Evolutionary conservation across 2,113 vertebrate species (phyloP).

Genomic region (Notothenia rossii): DNA sequence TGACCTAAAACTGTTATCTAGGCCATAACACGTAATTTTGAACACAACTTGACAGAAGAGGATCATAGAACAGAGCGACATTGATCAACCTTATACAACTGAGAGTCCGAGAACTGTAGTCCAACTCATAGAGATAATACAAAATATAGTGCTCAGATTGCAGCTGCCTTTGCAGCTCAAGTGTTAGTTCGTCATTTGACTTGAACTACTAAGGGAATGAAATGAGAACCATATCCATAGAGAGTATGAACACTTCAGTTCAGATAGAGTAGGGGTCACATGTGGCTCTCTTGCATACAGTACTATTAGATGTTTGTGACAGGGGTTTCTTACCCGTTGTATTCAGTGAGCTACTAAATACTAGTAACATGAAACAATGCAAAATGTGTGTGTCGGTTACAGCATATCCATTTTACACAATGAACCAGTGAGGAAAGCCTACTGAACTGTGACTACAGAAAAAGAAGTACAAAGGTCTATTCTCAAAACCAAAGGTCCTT

Average conservation of each 20-base stretch:
- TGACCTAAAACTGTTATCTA: slow-evolving; percentile 14
- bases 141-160: slow-evolving; percentile 39
- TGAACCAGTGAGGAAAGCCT: slow-evolving; percentile 21
- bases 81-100: slow-evolving; percentile 17
- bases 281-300: slow-evolving; percentile 52
- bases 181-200: slow-evolving; percentile 25
- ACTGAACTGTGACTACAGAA: slow-evolving; percentile 42
- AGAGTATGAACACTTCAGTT: slow-evolving; percentile 47
- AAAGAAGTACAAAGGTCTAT: slow-evolving; percentile 24
- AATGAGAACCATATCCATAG: slow-evolving; percentile 72
- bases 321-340: slow-evolving; percentile 26
- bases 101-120: slow-evolving; percentile 58
- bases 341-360: slow-evolving; percentile 14
- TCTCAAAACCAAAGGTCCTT: slow-evolving; percentile 26
- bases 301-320: slow-evolving; percentile 31
- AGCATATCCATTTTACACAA: slow-evolving; percentile 33
- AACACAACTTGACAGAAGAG: slow-evolving; percentile 19
- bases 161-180: slow-evolving; percentile 35
- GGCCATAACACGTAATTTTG: neutral
- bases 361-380: slow-evolving; percentile 35
- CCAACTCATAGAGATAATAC: slow-evolving; percentile 36
- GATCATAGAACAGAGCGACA: neutral
- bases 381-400: slow-evolving; percentile 28
- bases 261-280: slow-evolving; percentile 32
- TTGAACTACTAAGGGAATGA: slow-evolving; percentile 22